Evolutionary conservation across 2,797 vertebrate genomes (phyloP).

Genomic region (Aplochiton taeniatus): DNA sequence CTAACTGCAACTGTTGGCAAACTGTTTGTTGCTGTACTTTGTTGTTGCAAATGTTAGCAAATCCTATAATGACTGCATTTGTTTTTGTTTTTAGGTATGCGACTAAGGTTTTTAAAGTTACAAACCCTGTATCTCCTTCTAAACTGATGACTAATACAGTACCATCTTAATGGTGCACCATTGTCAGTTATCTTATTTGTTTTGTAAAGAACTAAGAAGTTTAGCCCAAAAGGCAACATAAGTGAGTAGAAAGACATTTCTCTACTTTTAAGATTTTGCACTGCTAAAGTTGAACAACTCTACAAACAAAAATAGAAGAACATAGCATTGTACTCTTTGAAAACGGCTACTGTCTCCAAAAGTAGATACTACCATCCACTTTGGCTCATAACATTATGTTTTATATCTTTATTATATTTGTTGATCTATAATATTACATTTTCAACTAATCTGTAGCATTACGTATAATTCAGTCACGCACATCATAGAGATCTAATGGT

Average conservation of each 20-base stretch:
- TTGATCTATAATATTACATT: conserved; percentile 42
- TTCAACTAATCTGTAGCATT: conserved; percentile 65
- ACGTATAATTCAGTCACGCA: conserved; percentile 67
- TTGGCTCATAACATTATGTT: conserved; percentile 54
- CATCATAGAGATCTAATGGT: conserved; percentile 58
- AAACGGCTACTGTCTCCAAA: conserved; percentile 58
- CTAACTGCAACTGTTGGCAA: no score
- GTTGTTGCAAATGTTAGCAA: no score
- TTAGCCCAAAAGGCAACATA: conserved; percentile 36
- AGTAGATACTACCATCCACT: conserved; percentile 52
- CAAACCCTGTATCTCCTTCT: conserved; percentile 42
- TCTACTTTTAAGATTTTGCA: conserved; percentile 66
- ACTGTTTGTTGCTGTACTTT: no score
- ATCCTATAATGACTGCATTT: no score
- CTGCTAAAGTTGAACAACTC: conserved; percentile 80
- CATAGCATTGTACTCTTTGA: conserved; percentile 72
- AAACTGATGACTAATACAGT: conserved; percentile 59
- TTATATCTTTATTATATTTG: conserved; percentile 45
- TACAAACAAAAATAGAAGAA: conserved; percentile 86
- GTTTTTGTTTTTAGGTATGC: no score
- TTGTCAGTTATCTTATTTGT: conserved; percentile 37
- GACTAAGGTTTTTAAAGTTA: conserved; percentile 11
- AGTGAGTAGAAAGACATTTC: conserved; percentile 42
- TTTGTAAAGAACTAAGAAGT: conserved; percentile 55
- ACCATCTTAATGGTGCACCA: conserved; percentile 48